Evolutionary conservation across 1,140 invertebrate species (phyloP), one percentile per base, ranked within the genome.

Genomic region (Drosophila parabipectinata): DNA sequence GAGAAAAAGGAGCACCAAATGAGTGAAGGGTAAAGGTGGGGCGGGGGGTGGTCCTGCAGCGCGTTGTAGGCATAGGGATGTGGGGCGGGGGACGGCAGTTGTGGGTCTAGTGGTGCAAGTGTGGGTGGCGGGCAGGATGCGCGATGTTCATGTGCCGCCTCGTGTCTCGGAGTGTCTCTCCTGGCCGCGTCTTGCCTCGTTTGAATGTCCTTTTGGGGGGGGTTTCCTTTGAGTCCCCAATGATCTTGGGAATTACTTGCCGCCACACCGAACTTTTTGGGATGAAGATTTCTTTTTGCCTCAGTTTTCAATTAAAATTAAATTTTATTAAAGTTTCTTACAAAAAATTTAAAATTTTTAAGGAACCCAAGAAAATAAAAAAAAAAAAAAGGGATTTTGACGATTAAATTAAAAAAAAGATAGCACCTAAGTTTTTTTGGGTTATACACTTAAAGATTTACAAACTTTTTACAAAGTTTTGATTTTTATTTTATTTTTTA

Each of bases 101-200:
- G 21, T 28, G 6, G 26, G 26, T 28, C 26, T 28, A 28, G 26
- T 28, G 26, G 26, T 26, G 26, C 26, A 26, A 26, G 39, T 15
- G 5, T 5, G 41, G 14, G 41, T 15, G 5, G n/a, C n/a, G 4
- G 41, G 41, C 41, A 44, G 41, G 14, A 75, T 75, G 72, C 54
- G 44, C 71, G 69, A 39, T 66, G 60, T 54, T 52, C 45, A 71
- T 55, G 51, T 18, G 48, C 60, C 57, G 48, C 28, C 28, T 8
- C 28, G 28, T 30, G 58, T 64, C 60, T 63, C 58, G 53, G 67
- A 8, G 3, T 3, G 32, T 21, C 32, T 68, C 62, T 60, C 59
- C 58, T 79, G 71, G 61, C 66, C 75, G 32, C 9, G 3, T 55
- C 54, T 61, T 75, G 77, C 67, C 67, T 67, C 67, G 12, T 51